Conservation (phyloP, 2,113 vertebrate genomes). For the Loxodonta africana region DNA sequence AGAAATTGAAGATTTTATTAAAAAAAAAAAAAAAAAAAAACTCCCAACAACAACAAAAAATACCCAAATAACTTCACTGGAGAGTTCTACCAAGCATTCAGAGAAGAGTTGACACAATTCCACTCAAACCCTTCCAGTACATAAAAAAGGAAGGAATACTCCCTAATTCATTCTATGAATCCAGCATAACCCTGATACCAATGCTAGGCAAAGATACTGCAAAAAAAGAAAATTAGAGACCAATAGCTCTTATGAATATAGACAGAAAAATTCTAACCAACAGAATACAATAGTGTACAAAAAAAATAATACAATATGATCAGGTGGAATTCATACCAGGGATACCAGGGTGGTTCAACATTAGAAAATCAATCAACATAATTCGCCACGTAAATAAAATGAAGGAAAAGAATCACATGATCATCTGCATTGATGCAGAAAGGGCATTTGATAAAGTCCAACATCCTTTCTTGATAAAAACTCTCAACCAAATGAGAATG, state of each 20-base stretch:
- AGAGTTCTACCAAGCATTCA: background rate
- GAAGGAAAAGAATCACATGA: background rate
- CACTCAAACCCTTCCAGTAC: background rate
- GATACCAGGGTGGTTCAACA: background rate
- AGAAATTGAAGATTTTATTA: background rate
- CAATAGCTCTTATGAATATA: background rate
- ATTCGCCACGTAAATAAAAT: background rate
- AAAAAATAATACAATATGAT: background rate
- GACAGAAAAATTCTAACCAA: background rate
- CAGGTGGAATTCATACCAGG: background rate
- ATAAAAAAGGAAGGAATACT: background rate
- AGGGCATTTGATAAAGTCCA: background rate
- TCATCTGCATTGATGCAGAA: background rate
- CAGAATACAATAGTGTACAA: background rate
- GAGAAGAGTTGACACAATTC: background rate
- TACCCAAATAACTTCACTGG: background rate
- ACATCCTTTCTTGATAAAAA: background rate
- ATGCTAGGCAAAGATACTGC: background rate
- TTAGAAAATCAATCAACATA: background rate
- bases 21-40: background rate
- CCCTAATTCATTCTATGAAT: background rate
- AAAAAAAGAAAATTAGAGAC: background rate
- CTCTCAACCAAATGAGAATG: background rate
- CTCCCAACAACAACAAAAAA: background rate
- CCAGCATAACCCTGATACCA: background rate